phyloP scores from a whole-genome alignment of 2,797 vertebrate species.

The Hippoglossus hippoglossus region DNA sequence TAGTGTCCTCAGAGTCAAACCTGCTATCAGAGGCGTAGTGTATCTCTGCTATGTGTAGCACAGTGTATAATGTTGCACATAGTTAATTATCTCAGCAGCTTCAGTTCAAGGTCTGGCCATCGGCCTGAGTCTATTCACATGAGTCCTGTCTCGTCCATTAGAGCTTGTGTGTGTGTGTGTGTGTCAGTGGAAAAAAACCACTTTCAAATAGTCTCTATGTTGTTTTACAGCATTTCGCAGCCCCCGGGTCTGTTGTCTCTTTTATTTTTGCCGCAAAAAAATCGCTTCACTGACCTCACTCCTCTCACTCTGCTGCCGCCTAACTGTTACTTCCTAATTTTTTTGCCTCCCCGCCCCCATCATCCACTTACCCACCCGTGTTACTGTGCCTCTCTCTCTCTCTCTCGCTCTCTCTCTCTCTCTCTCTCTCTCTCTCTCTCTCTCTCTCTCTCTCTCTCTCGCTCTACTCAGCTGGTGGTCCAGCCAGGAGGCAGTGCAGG shows the following conservation, averaged over 20 bases:
- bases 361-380: constrained; percentile 19
- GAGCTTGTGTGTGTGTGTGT: constrained; percentile 34
- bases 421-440: constrained; percentile 24
- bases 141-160: constrained; percentile 57
- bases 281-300: background rate
- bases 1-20: constrained; percentile 6
- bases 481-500: constrained; percentile 62
- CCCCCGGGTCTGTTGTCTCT: background rate
- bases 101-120: constrained; percentile 51
- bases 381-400: constrained; percentile 10
- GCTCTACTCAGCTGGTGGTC: constrained; percentile 64
- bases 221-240: constrained; percentile 21
- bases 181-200: constrained; percentile 4
- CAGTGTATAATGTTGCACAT: constrained; percentile 17
- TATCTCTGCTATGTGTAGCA: constrained; percentile 16
- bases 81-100: constrained; percentile 13
- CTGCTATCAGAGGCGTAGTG: constrained; percentile 10
- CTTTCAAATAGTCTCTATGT: background rate
- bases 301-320: background rate
- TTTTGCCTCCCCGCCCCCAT: constrained; percentile 24
- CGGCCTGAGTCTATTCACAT: constrained; percentile 50
- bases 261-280: background rate
- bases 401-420: constrained; percentile 30
- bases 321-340: constrained; percentile 27
- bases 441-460: constrained; percentile 6